A percentile compares a stretch with the other conserved stretches of the same genome.
These are phyloP conservation scores for Limonius californicus DNA, from an alignment of 1,140 invertebrate species.

Conservation along the genomic window DNA sequence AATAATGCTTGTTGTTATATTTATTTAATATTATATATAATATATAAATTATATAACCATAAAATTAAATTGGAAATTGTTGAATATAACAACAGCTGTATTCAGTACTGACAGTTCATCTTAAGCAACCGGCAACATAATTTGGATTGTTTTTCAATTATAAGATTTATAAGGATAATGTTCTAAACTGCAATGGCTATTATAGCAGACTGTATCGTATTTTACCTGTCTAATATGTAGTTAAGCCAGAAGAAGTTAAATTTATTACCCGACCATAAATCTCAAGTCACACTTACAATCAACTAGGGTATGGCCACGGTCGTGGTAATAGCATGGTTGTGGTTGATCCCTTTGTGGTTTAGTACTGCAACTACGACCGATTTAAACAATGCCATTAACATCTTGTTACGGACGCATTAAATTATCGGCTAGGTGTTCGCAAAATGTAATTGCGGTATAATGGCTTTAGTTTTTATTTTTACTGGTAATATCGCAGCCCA, in stretches of 20 bases:
- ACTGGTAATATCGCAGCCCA: neutral
- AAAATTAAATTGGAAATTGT: no score
- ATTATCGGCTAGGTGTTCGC: slow-evolving; percentile 1
- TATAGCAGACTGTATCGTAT: slow-evolving; percentile 25
- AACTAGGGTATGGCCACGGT: neutral
- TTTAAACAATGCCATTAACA: slow-evolving; percentile 9
- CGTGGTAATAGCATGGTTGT: neutral
- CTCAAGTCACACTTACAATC: slow-evolving; percentile 19
- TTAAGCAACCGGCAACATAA: neutral
- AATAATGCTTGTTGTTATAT: no score
- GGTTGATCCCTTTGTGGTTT: neutral
- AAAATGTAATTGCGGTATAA: slow-evolving; percentile 8
- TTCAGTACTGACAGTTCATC: no score
- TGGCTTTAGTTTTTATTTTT: slow-evolving; percentile 1
- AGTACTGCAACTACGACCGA: neutral
- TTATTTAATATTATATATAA: no score
- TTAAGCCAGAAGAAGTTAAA: slow-evolving; percentile 19
- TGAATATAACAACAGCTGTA: no score
- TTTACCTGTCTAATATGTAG: slow-evolving; percentile 28
- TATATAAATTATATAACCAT: no score
- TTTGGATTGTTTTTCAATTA: slow-evolving; percentile 21
- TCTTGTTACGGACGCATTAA: slow-evolving; percentile 9
- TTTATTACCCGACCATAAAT: slow-evolving; percentile 23
- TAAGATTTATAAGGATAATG: slow-evolving; percentile 19
- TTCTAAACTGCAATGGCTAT: slow-evolving; percentile 19